Conservation (phyloP, 2,797 vertebrate species). For the Typhlichthys subterraneus region DNA sequence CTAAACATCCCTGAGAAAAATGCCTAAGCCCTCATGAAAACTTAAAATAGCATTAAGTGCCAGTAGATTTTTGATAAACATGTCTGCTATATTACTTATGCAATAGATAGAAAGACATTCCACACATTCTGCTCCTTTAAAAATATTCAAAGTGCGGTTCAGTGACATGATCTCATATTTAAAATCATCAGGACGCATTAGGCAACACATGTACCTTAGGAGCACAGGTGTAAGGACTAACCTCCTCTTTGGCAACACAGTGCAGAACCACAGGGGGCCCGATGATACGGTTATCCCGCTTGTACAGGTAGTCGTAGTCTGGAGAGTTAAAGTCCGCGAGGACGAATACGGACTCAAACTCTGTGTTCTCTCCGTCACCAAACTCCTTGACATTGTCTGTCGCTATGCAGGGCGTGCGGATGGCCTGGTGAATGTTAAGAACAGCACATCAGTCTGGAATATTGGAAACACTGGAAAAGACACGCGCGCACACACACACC, state of each 20-base stretch:
- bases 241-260: conserved; percentile 87
- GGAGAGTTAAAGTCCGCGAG: conserved; percentile 85
- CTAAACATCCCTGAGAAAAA: no score
- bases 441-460: background rate
- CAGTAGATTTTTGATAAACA: no score
- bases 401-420: conserved; percentile 83
- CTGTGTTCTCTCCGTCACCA: conserved; percentile 82
- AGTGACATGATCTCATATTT: no score
- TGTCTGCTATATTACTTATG: no score
- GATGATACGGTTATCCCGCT: conserved; percentile 87
- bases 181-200: no score
- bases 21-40: no score
- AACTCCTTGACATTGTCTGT: conserved; percentile 84
- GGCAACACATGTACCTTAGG: background rate
- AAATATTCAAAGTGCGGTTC: no score
- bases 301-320: conserved; percentile 85
- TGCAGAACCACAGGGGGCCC: conserved; percentile 90
- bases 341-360: conserved; percentile 90
- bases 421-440: conserved; percentile 77
- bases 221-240: conserved; percentile 46
- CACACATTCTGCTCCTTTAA: no score
- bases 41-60: no score
- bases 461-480: background rate
- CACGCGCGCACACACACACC: background rate
- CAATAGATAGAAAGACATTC: no score